These are phyloP conservation scores for Thaumatotibia leucotreta DNA, from an alignment of 1,140 invertebrate species.

Conservation along the genomic window DNA sequence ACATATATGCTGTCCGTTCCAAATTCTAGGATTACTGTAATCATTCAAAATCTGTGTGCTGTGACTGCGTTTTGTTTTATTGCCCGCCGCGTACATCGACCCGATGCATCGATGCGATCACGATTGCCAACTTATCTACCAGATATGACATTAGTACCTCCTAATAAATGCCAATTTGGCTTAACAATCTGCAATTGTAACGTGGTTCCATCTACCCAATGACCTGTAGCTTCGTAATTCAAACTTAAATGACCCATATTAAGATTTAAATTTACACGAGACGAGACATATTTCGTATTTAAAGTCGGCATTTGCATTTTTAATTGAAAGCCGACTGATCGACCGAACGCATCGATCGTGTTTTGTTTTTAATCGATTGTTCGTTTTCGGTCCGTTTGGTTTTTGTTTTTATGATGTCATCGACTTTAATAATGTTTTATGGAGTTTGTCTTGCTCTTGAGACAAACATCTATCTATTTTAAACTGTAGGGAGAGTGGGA, in stretches of 20 bases:
- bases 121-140: not conserved
- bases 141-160: not conserved
- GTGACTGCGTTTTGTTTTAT: not conserved
- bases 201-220: not conserved
- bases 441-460: not conserved
- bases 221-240: not conserved
- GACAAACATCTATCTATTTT: not conserved
- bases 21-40: not conserved
- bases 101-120: slow-evolving; percentile 1
- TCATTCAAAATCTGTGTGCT: not conserved
- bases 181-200: not conserved
- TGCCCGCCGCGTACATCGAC: not conserved
- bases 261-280: not conserved
- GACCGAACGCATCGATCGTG: not conserved
- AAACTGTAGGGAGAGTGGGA: too few relatives aligned
- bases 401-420: not conserved
- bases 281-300: not conserved
- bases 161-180: not conserved
- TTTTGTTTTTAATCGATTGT: not conserved
- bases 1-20: too few relatives aligned
- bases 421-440: not conserved
- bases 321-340: not conserved
- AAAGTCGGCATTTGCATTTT: slow-evolving; percentile 3
- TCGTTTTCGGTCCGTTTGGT: not conserved
- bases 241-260: not conserved